Conservation (phyloP, 2,113 vertebrate species). For the Eretmochelys imbricata region DNA sequence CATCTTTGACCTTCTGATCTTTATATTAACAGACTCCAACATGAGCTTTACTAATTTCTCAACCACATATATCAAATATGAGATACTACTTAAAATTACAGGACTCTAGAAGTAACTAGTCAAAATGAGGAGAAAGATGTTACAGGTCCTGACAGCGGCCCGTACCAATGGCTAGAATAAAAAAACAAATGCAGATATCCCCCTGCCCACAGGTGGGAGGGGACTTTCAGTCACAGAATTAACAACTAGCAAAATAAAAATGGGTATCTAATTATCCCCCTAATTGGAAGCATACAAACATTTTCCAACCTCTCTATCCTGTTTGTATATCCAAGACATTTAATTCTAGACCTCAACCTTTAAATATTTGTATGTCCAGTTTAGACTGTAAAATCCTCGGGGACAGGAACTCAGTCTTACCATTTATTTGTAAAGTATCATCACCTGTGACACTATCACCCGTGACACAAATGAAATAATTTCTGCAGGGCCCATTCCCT, state of each 20-base stretch:
- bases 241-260: background rate
- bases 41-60: fast-evolving
- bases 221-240: fast-evolving
- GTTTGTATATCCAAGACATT: fast-evolving
- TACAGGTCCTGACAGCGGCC: fast-evolving
- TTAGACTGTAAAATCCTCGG: background rate
- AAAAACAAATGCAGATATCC: fast-evolving
- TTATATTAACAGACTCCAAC: background rate
- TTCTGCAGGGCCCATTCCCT: background rate
- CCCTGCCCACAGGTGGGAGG: fast-evolving
- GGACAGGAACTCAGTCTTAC: background rate
- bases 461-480: background rate
- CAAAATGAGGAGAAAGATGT: fast-evolving
- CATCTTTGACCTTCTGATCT: no score
- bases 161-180: fast-evolving
- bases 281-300: background rate
- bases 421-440: background rate
- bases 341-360: background rate
- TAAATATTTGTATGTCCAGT: background rate
- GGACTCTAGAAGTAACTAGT: background rate
- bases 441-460: background rate
- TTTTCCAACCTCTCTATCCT: background rate
- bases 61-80: fast-evolving
- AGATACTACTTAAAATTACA: no score
- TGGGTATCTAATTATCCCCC: fast-evolving